Evolutionary conservation across 2,113 vertebrate species (phyloP), one percentile per base, ranked within the genome.

Genomic region (Perognathus longimembris): DNA sequence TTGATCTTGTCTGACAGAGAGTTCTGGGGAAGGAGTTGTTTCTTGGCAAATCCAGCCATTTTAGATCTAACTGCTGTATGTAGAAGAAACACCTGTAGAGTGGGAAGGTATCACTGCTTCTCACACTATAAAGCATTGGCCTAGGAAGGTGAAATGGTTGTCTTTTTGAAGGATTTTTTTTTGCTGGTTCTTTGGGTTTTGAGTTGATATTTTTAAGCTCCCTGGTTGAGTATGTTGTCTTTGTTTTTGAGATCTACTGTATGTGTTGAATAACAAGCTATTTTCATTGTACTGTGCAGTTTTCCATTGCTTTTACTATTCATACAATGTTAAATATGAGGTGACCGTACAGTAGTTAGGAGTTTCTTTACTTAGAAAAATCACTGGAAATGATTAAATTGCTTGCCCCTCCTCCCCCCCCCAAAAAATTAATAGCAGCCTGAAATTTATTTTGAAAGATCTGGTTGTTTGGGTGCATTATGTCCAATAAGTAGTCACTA

Each of bases 331-430:
- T 98, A 97, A 97, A 95, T 96, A 86, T 50, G 94, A 97, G 95
- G 96, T 97, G 97, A 97, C 86, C 95, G 90, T 97, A 96, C 94
- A 97, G 95, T 97, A 97, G 97, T 84, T 96, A 98, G 97, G 97
- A 97, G 84, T 98, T 98, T 97, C 97, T 98, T 98, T 98, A 98
- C 96, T 97, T 98, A 97, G 97, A 97, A 97, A n/a, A 98, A 98
- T 98, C 98, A 98, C 98, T 98, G 98, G 98, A 98, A 98, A 98
- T 98, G 95, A 98, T 98, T 97, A 97, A 97, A 98, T 97, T 97
- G 96, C 97, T 98, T 98, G 94, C 96, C 96, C 50, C 94, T 94
- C 36, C 66, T 79, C 90, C 96, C 95, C 93, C n/a, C n/a, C n/a
- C n/a, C n/a, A n/a, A n/a, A 32, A 83, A 54, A 69, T 81, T 45